Conservation (phyloP, 2,113 vertebrate genomes). For the Stomatorhinus ivindoensis region DNA sequence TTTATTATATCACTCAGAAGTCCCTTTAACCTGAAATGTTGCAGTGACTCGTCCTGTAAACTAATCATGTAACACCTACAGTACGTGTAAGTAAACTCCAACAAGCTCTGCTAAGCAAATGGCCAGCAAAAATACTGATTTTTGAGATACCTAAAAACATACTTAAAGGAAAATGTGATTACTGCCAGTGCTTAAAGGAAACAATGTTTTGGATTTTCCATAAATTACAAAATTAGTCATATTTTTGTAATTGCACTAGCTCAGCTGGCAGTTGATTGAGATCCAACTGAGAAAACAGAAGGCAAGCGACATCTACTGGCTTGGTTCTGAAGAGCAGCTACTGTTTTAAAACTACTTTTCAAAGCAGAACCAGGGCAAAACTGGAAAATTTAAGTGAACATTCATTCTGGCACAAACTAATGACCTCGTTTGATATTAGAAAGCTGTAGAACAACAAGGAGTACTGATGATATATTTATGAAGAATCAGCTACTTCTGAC, state of each 20-base stretch:
- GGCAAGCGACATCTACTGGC: slow-evolving; percentile 47
- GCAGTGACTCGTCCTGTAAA: not conserved
- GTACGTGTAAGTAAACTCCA: not conserved
- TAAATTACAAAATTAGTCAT: slow-evolving; percentile 1
- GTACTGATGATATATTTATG: not conserved
- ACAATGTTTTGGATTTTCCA: not conserved
- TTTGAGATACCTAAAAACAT: not conserved
- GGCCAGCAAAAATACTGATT: not conserved
- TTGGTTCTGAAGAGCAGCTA: not conserved
- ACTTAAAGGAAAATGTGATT: not conserved
- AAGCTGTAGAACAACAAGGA: not conserved
- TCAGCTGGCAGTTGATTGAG: not conserved
- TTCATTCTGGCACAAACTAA: not conserved
- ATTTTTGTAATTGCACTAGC: not conserved
- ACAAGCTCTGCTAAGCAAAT: not conserved
- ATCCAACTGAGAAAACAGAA: slow-evolving; percentile 7
- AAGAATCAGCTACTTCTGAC: not conserved
- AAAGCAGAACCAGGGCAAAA: not conserved
- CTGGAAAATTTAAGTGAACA: not conserved
- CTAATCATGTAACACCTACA: not conserved
- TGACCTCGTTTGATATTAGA: not conserved
- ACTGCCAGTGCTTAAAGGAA: not conserved
- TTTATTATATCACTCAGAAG: not conserved
- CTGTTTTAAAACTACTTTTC: not conserved
- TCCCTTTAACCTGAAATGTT: not conserved